A percentile compares a stretch with the other conserved stretches of the same genome.
Evolutionary conservation across 2,888 invertebrate genomes (phyloP).

Genomic region (Trissonchulus sp.): DNA sequence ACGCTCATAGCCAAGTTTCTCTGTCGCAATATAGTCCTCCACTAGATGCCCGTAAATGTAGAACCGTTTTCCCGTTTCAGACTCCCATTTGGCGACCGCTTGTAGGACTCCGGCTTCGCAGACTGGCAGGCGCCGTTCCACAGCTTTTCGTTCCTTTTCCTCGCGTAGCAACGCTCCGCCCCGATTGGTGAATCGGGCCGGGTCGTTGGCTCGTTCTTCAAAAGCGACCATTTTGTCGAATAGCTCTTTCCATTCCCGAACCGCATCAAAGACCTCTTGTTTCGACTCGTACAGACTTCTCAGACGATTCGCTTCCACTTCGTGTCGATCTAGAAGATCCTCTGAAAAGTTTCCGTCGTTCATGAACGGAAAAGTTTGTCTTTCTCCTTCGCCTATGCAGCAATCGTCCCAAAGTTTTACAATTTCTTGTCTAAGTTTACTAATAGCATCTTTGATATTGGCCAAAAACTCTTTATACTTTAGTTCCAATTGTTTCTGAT

Average conservation of each 20-base stretch:
- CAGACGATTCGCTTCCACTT: slow-evolving; percentile 17
- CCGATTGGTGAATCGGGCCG: slow-evolving; percentile 20
- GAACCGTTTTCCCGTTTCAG: neutral
- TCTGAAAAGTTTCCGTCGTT: slow-evolving; percentile 22
- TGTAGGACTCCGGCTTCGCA: slow-evolving; percentile 10
- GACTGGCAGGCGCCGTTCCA: neutral
- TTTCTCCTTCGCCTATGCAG: slow-evolving; percentile 16
- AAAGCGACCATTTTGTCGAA: slow-evolving; percentile 20
- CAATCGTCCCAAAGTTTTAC: slow-evolving; percentile 9
- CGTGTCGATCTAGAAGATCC: slow-evolving; percentile 17
- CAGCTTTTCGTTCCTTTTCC: slow-evolving; percentile 23
- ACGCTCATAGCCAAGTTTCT: slow-evolving; percentile 16
- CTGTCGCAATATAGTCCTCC: slow-evolving; percentile 22
- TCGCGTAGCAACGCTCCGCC: slow-evolving; percentile 21
- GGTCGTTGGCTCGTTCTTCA: slow-evolving; percentile 19
- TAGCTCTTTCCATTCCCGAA: slow-evolving; percentile 3
- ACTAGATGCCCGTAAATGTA: slow-evolving; percentile 17
- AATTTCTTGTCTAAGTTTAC: slow-evolving; percentile 7
- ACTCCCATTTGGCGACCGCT: slow-evolving; percentile 21
- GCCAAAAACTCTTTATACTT: neutral
- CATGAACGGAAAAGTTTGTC: slow-evolving; percentile 25
- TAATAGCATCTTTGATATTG: slow-evolving; percentile 9
- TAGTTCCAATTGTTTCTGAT: neutral
- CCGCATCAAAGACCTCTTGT: slow-evolving; percentile 14
- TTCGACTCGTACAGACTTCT: slow-evolving; percentile 22